Conservation (phyloP, 2,797 vertebrate species). For the Smutsia temminckii region DNA sequence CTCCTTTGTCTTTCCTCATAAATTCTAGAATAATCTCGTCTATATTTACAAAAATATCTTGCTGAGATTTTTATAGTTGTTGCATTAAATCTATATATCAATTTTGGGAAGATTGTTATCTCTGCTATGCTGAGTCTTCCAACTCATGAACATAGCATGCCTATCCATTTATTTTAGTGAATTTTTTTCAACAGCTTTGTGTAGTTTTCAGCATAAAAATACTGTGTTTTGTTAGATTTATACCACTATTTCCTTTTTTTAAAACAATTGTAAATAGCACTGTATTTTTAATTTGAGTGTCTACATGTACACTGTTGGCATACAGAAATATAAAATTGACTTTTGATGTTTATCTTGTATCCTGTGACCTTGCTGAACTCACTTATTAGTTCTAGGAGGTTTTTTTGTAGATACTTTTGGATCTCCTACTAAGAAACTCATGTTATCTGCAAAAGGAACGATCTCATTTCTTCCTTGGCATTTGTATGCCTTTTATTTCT, state of each 20-base stretch:
- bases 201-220: background rate
- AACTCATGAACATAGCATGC: background rate
- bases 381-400: background rate
- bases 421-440: background rate
- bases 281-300: background rate
- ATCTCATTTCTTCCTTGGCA: background rate
- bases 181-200: background rate
- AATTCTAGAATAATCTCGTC: background rate
- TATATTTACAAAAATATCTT: background rate
- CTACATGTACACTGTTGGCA: background rate
- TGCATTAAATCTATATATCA: background rate
- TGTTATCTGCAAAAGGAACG: background rate
- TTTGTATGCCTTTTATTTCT: background rate
- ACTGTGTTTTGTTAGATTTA: background rate
- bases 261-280: background rate
- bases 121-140: background rate
- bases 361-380: background rate
- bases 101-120: background rate
- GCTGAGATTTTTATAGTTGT: background rate
- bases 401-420: background rate
- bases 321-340: background rate
- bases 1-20: background rate
- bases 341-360: background rate
- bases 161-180: background rate
- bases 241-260: background rate